Evolutionary conservation across 2,797 vertebrate species (phyloP), one percentile per base, ranked within the genome.

Genomic region (Notoglanidium macrostoma): DNA sequence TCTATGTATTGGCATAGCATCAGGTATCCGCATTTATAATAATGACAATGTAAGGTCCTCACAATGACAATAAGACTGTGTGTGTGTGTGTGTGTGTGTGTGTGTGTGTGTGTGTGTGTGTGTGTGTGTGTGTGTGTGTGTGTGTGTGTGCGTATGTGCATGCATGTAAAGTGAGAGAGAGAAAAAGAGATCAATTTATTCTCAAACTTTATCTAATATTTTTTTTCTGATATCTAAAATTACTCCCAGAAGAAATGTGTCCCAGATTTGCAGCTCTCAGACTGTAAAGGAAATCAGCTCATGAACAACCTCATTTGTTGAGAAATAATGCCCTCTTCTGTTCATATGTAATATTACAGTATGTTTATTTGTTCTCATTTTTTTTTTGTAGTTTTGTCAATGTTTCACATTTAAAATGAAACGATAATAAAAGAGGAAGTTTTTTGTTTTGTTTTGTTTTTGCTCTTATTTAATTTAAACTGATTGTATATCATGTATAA

Each of bases 241-340:
- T 10, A 55, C 76, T 78, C 51, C 32, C 77, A 79, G 51, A 78
- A 57, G 76, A 59, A 40, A 19, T 2, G 26, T 80, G 73, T 84
- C 46, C 81, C 81, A 90, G 67, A 90, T 88, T 88, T 68, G 12
- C 79, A 82, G 72, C 6, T 40, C 63, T 26, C 49, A 73, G 19
- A 3, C 12, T 65, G 55, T 46, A 49, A 49, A 80, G 12, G 10
- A 7, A 63, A n/a, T 26, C 40, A 44, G 57, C 23, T 3, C 54
- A 11, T 63, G 19, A 88, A 76, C 26, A 12, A 0, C 9, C 21
- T 68, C 19, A 74, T 90, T 86, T 82, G 79, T 87, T 83, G 88
- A 78, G 80, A 46, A 44, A 46, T 85, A 17, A 51, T 74, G 86
- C 91, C 91, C 89, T 89, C 91, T 89, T 83, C 76, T 87, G 91